Conservation (phyloP, 2,113 vertebrate species). For the Pangasianodon hypophthalmus region DNA sequence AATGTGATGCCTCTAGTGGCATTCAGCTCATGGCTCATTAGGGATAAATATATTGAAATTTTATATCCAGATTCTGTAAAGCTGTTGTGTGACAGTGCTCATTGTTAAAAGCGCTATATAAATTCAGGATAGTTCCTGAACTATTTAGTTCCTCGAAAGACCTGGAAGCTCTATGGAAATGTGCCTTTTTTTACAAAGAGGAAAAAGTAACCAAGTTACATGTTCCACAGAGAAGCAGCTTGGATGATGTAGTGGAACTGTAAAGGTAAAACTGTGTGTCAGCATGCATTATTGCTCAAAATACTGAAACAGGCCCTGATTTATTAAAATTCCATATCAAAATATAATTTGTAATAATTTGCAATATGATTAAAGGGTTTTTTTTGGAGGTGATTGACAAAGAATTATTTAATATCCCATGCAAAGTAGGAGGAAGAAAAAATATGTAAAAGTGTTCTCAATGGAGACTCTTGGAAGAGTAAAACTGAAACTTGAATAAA, state of each 20-base stretch:
- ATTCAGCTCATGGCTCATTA: neutral
- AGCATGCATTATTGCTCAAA: conserved; percentile 11
- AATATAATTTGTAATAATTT: neutral
- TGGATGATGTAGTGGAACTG: conserved; percentile 75
- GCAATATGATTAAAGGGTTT: neutral
- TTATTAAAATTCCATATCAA: neutral
- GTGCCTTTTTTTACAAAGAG: neutral
- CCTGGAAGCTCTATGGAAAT: neutral
- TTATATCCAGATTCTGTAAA: neutral
- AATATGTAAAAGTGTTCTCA: neutral
- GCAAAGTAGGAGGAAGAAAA: neutral
- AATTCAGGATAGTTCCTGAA: neutral
- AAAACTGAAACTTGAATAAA: neutral
- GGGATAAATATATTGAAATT: neutral
- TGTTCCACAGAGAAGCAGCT: conserved; percentile 70
- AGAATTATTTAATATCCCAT: neutral
- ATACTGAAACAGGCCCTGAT: neutral
- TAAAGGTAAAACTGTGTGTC: conserved; percentile 70
- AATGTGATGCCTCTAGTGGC: neutral
- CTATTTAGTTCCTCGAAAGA: neutral
- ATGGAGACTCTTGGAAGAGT: neutral
- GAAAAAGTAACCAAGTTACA: conserved; percentile 43
- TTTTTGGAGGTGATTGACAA: neutral
- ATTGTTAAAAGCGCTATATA: neutral
- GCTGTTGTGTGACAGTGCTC: neutral